Conservation (phyloP, 2,797 vertebrate species). For the Megalops cyprinoides region DNA sequence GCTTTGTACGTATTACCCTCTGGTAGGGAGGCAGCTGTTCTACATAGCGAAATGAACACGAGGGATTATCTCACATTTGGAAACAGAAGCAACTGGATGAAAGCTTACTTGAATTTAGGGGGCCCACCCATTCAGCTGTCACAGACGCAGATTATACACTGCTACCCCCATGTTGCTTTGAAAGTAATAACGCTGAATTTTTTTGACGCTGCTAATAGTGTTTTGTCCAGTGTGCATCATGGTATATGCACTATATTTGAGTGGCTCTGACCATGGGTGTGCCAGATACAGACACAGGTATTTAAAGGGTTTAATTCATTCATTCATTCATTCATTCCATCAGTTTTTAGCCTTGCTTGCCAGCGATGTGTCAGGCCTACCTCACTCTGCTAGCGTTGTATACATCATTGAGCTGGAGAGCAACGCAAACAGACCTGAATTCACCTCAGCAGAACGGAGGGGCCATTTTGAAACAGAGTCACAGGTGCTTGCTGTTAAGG, state of each 20-base stretch:
- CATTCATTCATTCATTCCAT: no score
- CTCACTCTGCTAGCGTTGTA: background rate
- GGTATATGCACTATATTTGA: background rate
- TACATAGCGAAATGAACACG: background rate
- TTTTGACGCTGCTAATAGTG: background rate
- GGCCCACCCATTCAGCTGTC: background rate
- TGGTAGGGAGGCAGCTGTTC: background rate
- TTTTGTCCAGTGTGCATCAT: background rate
- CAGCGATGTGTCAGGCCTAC: background rate
- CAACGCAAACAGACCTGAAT: no score
- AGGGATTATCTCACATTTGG: background rate
- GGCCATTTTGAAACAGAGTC: no score
- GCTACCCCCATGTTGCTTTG: no score
- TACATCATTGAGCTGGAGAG: no score
- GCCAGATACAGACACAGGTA: background rate
- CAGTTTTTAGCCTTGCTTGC: background rate
- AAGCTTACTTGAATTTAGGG: background rate
- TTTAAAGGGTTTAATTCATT: background rate
- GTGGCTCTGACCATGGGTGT: background rate
- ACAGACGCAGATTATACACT: background rate
- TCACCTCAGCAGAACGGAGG: no score
- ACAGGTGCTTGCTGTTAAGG: no score
- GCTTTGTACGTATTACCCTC: background rate
- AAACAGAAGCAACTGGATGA: background rate
- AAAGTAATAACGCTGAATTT: background rate